Evolutionary conservation across 2,888 invertebrate genomes (phyloP).

Genomic region (Polydesmus complanatus): DNA sequence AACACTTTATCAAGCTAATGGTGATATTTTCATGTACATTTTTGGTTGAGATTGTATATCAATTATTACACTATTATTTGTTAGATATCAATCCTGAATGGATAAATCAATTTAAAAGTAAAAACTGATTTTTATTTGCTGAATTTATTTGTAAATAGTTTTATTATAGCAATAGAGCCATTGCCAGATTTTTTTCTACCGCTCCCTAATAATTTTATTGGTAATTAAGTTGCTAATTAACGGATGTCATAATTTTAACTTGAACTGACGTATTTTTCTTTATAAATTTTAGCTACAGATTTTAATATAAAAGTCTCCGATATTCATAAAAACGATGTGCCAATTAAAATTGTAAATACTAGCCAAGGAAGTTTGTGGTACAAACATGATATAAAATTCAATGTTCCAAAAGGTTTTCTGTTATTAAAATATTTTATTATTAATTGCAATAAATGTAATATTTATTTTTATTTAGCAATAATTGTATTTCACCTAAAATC

Average conservation of each 20-base stretch:
- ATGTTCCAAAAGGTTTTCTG: slow-evolving; percentile 51
- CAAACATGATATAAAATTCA: slow-evolving; percentile 66
- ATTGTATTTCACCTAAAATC: no score
- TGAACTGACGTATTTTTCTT: neutral
- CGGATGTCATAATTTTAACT: neutral
- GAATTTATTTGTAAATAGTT: no score
- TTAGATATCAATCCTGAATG: slow-evolving; percentile 32
- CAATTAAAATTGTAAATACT: slow-evolving; percentile 44
- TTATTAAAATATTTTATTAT: no score
- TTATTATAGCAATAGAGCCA: slow-evolving; percentile 22
- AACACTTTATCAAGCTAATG: slow-evolving; percentile 53
- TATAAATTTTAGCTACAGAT: slow-evolving; percentile 22
- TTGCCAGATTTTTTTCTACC: slow-evolving; percentile 25
- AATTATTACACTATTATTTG: neutral
- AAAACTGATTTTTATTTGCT: neutral
- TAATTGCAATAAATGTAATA: neutral
- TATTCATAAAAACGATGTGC: slow-evolving; percentile 31
- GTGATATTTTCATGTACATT: slow-evolving; percentile 29
- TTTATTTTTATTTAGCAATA: slow-evolving; percentile 8
- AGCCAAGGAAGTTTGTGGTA: slow-evolving; percentile 59
- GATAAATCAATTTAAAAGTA: slow-evolving; percentile 46
- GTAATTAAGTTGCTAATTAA: slow-evolving; percentile 19
- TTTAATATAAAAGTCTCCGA: slow-evolving; percentile 23
- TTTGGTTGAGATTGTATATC: neutral
- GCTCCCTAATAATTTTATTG: slow-evolving; percentile 26